A percentile compares a stretch with the other conserved stretches of the same genome.
These are phyloP conservation scores for Pipistrellus nathusii DNA, from an alignment of 2,797 vertebrate species.

Conservation along the genomic window DNA sequence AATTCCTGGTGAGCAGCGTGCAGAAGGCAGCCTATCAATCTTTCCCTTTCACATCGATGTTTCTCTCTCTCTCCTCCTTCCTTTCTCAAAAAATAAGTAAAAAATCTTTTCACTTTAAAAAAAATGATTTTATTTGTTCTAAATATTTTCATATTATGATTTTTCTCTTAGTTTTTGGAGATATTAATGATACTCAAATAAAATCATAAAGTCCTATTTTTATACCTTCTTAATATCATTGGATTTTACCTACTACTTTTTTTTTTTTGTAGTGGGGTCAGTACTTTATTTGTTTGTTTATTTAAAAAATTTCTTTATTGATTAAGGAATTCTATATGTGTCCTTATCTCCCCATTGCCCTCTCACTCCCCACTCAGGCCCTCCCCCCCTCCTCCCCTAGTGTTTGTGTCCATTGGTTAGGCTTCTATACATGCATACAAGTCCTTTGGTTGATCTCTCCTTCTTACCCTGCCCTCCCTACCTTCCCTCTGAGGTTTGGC, in stretches of 20 bases:
- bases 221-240: background rate
- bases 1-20: background rate
- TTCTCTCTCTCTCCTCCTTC: background rate
- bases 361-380: too few species aligned
- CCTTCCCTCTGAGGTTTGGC: too few species aligned
- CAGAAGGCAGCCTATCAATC: background rate
- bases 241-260: background rate
- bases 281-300: too few species aligned
- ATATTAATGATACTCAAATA: background rate
- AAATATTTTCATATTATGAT: slow-evolving; percentile 8
- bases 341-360: too few species aligned
- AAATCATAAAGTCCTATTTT: background rate
- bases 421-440: too few species aligned
- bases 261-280: background rate
- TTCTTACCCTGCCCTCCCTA: too few species aligned
- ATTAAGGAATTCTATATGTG: too few species aligned
- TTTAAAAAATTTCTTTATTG: too few species aligned
- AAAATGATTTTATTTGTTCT: slow-evolving; percentile 13
- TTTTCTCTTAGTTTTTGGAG: slow-evolving; percentile 13
- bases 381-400: too few species aligned
- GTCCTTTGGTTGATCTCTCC: too few species aligned
- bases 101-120: background rate
- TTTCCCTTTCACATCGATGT: background rate
- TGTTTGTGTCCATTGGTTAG: too few species aligned
- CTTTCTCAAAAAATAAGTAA: background rate